phyloP scores from a whole-genome alignment of 2,797 vertebrate genomes.

The Gallirallus australis region DNA sequence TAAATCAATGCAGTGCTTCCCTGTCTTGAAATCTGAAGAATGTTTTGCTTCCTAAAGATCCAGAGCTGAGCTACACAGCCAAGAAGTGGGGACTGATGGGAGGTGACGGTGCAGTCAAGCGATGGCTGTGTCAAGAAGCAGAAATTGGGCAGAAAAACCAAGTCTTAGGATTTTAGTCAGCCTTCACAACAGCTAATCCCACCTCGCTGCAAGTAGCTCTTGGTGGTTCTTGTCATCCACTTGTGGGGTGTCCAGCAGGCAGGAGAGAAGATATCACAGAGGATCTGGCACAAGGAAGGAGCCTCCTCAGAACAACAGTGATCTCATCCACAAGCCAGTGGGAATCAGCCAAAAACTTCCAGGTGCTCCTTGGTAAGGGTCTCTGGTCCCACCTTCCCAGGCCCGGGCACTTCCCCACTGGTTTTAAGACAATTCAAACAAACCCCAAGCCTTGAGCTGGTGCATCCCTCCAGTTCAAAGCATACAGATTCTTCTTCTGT shows the following conservation, averaged over 20 bases:
- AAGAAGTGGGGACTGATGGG: background rate
- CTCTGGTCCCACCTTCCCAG: background rate
- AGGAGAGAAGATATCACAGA: background rate
- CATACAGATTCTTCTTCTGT: background rate
- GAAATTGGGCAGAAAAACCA: background rate
- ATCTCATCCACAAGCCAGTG: background rate
- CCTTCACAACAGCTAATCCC: background rate
- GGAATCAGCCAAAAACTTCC: background rate
- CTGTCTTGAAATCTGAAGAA: background rate
- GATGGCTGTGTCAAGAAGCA: background rate
- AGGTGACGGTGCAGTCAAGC: fast-evolving
- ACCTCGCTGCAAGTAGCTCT: fast-evolving
- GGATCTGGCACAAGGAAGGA: background rate
- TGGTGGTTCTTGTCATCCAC: background rate
- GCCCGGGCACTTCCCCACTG: background rate
- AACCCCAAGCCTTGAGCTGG: background rate
- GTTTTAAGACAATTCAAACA: background rate
- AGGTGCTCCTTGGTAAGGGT: background rate
- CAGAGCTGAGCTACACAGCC: background rate
- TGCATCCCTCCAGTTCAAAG: background rate
- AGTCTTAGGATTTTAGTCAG: background rate
- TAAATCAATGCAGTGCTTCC: background rate
- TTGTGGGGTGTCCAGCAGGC: background rate
- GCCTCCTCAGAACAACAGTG: background rate
- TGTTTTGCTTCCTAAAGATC: background rate